Percentiles rank a stretch among this genome's conserved stretches.
phyloP scores from a whole-genome alignment of 2,113 vertebrate genomes.

The Trogon surrucura region DNA sequence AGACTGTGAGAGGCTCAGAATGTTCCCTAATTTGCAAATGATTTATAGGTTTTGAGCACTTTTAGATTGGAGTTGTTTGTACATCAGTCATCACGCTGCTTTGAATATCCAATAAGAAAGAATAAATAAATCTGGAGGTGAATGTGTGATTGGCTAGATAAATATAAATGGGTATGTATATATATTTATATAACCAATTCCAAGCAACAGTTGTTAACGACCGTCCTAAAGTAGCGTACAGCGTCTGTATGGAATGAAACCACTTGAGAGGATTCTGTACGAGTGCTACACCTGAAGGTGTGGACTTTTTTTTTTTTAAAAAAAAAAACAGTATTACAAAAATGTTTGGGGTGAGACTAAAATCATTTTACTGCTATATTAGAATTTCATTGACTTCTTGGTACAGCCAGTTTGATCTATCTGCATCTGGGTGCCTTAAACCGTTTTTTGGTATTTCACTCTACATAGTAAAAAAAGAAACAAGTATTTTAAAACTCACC shows the following conservation, averaged over 20 bases:
- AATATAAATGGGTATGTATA: background rate
- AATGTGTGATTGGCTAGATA: background rate
- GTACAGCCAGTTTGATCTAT: background rate
- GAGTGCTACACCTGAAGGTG: background rate
- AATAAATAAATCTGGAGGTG: background rate
- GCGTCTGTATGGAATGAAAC: background rate
- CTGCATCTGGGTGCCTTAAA: background rate
- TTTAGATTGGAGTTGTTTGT: background rate
- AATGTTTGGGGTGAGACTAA: background rate
- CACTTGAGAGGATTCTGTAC: background rate
- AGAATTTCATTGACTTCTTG: background rate
- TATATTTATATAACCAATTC: background rate
- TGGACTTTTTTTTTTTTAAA: background rate
- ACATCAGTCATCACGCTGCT: background rate
- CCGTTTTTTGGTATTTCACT: background rate
- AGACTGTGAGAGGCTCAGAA: background rate
- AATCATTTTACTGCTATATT: background rate
- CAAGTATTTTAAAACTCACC: rapidly evolving
- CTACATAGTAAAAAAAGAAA: background rate
- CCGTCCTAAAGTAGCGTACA: background rate
- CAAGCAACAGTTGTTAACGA: background rate
- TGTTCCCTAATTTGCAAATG: background rate
- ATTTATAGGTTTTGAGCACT: background rate
- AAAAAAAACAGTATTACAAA: background rate
- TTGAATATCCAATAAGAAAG: background rate